Percentiles rank a stretch among this genome's conserved stretches.
These are phyloP conservation scores for Ypsolopha scabrella DNA, from an alignment of 2,888 invertebrate genomes.

Conservation along the genomic window DNA sequence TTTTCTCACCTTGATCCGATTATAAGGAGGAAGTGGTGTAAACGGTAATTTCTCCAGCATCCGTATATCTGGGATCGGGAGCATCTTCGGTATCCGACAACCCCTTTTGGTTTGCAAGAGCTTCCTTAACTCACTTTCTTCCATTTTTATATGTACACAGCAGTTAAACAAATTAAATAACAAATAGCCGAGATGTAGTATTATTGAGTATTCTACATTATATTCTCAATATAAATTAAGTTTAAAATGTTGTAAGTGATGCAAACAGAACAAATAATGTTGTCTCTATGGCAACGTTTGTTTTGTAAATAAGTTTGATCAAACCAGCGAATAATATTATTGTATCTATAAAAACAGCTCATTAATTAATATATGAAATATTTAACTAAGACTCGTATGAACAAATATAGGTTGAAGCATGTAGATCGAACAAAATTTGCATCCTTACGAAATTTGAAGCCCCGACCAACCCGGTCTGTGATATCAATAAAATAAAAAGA, in stretches of 20 bases:
- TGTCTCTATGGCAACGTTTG: background rate
- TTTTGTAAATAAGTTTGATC: background rate
- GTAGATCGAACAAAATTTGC: too few relatives aligned
- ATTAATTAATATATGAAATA: too few relatives aligned
- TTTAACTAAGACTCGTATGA: too few relatives aligned
- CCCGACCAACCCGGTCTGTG: too few relatives aligned
- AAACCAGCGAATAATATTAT: background rate
- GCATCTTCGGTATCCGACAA: slow-evolving; percentile 47
- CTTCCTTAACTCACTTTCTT: slow-evolving; percentile 53
- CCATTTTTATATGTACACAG: slow-evolving; percentile 24
- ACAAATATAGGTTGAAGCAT: too few relatives aligned
- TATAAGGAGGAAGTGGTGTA: slow-evolving; percentile 49
- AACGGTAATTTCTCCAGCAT: slow-evolving; percentile 50
- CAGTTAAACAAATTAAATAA: background rate
- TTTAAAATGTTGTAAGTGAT: too few relatives aligned
- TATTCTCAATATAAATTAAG: too few relatives aligned
- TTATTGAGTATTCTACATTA: too few relatives aligned
- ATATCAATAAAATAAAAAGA: background rate
- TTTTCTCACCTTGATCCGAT: slow-evolving; percentile 46
- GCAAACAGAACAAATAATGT: background rate
- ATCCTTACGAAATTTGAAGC: too few relatives aligned
- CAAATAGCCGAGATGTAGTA: background rate
- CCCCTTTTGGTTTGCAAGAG: slow-evolving; percentile 56
- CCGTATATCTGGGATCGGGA: slow-evolving; percentile 46
- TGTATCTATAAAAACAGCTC: too few relatives aligned